Conservation (phyloP, 2,888 invertebrate species). For the Blera fallax region DNA sequence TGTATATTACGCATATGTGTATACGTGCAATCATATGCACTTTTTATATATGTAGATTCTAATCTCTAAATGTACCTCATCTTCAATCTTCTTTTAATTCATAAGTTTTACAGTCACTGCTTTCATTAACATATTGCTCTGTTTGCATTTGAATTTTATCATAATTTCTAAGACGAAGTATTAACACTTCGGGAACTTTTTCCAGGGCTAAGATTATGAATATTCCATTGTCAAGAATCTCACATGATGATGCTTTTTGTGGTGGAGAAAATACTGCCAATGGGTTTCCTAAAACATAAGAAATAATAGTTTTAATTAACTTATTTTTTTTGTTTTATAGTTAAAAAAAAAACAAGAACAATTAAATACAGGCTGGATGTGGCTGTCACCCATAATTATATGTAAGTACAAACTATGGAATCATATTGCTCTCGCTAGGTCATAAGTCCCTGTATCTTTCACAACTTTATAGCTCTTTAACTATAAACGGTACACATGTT, state of each 20-base stretch:
- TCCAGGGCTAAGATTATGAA: conserved; percentile 87
- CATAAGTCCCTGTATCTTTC: no score
- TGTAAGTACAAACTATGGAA: no score
- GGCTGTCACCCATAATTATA: no score
- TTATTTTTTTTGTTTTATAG: neutral
- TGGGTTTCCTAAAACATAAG: conserved; percentile 85
- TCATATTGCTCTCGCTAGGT: no score
- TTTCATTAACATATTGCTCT: conserved; percentile 47
- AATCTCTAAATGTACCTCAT: neutral
- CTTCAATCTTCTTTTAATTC: conserved; percentile 43
- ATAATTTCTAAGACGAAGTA: conserved; percentile 84
- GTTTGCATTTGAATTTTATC: conserved; percentile 71
- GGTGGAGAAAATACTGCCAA: conserved; percentile 91
- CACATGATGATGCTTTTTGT: conserved; percentile 88
- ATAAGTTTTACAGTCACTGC: conserved; percentile 47
- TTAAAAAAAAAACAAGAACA: neutral
- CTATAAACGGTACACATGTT: no score
- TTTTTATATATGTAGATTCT: neutral
- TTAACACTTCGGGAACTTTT: conserved; percentile 86
- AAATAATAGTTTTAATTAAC: neutral
- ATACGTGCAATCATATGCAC: no score
- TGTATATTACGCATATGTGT: no score
- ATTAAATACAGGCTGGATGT: no score
- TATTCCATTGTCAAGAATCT: conserved; percentile 88
- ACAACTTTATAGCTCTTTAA: no score